phyloP scores from a whole-genome alignment of 2,888 invertebrate genomes.

The Nezara viridula region DNA sequence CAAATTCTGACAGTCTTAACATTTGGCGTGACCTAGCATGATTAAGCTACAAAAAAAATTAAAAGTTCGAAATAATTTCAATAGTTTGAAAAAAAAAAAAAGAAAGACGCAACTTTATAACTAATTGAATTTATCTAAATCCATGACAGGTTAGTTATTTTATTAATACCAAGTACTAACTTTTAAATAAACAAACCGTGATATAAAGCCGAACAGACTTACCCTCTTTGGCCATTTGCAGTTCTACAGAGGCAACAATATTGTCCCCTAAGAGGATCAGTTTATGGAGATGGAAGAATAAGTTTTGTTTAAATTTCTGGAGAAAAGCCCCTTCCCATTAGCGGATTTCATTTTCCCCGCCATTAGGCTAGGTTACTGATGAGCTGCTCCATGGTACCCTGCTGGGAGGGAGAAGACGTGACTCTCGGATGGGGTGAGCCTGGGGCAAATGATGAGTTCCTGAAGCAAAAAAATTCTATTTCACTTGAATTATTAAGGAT shows the following conservation, averaged over 20 bases:
- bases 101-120: no score
- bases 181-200: no score
- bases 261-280: neutral
- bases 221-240: neutral
- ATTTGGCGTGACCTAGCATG: no score
- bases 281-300: slow-evolving; percentile 1
- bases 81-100: no score
- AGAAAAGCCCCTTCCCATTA: neutral
- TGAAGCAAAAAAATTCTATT: neutral
- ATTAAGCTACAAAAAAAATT: no score
- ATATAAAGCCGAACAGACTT: no score
- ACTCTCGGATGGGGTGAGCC: neutral
- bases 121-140: no score
- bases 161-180: no score
- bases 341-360: neutral
- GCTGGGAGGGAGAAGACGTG: neutral
- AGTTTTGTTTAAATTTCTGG: slow-evolving; percentile 23
- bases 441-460: neutral
- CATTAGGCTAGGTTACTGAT: neutral
- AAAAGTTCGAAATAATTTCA: no score
- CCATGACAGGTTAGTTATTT: no score
- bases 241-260: neutral
- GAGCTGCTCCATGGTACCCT: neutral
- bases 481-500: no score
- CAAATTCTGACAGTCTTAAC: no score